Percentiles rank a stretch among this genome's conserved stretches.
These are phyloP conservation scores for Numenius arquata DNA, from an alignment of 2,113 vertebrate species.

Conservation along the genomic window DNA sequence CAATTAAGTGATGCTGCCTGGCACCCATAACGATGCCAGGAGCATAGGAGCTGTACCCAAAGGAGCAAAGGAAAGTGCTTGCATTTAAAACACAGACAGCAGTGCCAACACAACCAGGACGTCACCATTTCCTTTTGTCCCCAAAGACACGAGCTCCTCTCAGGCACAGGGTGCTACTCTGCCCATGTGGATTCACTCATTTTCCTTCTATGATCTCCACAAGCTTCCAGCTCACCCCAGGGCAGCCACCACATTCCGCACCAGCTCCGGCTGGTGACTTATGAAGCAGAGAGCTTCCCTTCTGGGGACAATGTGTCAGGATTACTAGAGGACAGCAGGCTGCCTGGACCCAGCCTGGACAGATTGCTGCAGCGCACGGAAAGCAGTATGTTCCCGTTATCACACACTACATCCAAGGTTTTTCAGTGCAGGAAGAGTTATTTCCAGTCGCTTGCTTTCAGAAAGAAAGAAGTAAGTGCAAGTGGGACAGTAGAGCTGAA, in stretches of 20 bases:
- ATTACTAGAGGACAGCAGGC: background rate
- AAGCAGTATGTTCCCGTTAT: background rate
- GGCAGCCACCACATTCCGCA: background rate
- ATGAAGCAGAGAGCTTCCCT: background rate
- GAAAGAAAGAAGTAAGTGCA: background rate
- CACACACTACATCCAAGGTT: background rate
- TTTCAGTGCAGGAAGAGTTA: background rate
- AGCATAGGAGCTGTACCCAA: background rate
- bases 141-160: background rate
- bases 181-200: accelerated
- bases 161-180: background rate
- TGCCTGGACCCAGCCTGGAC: background rate
- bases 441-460: background rate
- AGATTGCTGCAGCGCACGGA: background rate
- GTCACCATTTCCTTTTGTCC: background rate
- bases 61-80: background rate
- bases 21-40: background rate
- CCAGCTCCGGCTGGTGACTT: background rate
- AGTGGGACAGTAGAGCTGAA: background rate
- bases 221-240: background rate
- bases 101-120: background rate
- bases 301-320: background rate
- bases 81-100: background rate
- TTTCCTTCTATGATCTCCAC: background rate
- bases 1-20: background rate